Conservation (phyloP, 2,113 vertebrate genomes). For the Heterotis niloticus region DNA sequence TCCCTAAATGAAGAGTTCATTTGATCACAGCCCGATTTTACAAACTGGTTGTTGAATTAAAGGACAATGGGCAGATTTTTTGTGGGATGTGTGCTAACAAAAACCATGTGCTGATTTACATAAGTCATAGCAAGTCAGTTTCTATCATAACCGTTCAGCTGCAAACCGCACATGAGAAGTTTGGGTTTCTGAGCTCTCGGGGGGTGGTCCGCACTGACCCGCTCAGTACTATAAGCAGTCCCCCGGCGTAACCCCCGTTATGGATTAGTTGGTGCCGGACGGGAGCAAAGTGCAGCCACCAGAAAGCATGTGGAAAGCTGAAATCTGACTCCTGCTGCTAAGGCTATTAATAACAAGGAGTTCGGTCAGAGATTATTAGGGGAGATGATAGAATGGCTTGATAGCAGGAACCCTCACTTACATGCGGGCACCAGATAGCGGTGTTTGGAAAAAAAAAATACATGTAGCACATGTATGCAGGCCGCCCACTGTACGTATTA, state of each 20-base stretch:
- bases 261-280: conserved; percentile 36
- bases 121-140: conserved; percentile 30
- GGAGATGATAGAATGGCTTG: conserved; percentile 26
- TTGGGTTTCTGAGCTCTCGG: conserved; percentile 33
- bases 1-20: conserved; percentile 7
- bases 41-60: conserved; percentile 20
- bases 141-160: conserved; percentile 28
- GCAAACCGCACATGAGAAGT: conserved; percentile 25
- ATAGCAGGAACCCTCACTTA: conserved; percentile 30
- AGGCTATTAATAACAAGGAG: conserved; percentile 28
- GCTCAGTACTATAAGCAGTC: conserved; percentile 33
- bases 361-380: conserved; percentile 26
- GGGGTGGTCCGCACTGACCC: conserved; percentile 24
- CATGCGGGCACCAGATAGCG: background rate
- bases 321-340: conserved; percentile 33
- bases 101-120: conserved; percentile 44
- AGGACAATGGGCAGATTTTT: conserved; percentile 9
- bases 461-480: conserved; percentile 29
- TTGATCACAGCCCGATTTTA: background rate
- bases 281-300: conserved; percentile 18
- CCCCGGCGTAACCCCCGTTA: conserved; percentile 21
- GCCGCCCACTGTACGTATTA: conserved; percentile 20
- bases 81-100: conserved; percentile 22
- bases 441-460: conserved; percentile 42
- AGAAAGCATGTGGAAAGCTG: conserved; percentile 14